Evolutionary conservation across 2,113 vertebrate species (phyloP), one percentile per base, ranked within the genome.

Genomic region (Archocentrus centrarchus): DNA sequence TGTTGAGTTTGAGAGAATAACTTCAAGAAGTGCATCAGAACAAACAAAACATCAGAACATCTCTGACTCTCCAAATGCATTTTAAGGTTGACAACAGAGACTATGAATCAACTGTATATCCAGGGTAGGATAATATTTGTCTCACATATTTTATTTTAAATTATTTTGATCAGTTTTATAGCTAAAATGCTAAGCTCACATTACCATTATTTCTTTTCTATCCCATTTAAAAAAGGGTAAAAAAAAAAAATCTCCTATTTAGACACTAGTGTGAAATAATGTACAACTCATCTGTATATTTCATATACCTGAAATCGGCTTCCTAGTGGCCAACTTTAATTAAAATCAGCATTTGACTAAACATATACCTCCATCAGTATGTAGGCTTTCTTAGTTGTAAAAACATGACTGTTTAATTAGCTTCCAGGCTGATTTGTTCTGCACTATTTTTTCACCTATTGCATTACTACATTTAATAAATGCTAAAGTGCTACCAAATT

Each of bases 321-420:
- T 66, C 22, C 39, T 6, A 68, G 41, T 68, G 64, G 64, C 8
- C 44, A 27, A 68, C 47, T 68, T 68, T 68, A 22, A 18, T 24
- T 70, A 18, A 9, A 70, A 1, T 50, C 64, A 11, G 24, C 30
- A 18, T 70, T 50, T 53, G 68, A 55, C 53, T 73, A 73, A 53
- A 35, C 11, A 55, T 32, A 73, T 44, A 73, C 17, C 68, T 73
- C 32, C 47, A 73, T 73, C 66, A 73, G 4, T 55, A 18, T n/a
- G 11, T 47, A 73, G 24, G 11, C 27, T 73, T 55, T 55, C 44
- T 50, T 53, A 14, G 44, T 15, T 53, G 27, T 73, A 73, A 73
- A 73, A 73, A n/a, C 10, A 55, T 17, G 47, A 18, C 35, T 15
- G 27, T 89, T 82, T 79, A 64, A 89, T 70, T 60, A 75, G 70